These are phyloP conservation scores for Omphaloscelis lunosa DNA, from an alignment of 2,888 invertebrate species.

Conservation along the genomic window DNA sequence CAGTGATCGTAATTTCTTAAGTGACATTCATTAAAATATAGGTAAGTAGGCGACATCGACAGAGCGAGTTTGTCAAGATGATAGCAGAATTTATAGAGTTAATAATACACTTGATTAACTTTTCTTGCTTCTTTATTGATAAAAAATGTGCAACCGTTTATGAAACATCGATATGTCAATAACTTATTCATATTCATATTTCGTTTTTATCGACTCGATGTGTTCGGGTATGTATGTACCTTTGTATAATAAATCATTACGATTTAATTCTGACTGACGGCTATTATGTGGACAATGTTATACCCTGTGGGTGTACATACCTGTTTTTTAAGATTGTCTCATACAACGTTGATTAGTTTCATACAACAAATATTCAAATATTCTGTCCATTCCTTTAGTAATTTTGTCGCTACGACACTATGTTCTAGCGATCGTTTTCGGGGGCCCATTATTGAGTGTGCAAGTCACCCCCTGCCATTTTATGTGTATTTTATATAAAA, in stretches of 20 bases:
- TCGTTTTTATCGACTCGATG: constrained; percentile 17
- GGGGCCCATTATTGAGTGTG: too few relatives aligned
- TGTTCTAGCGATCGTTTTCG: too few relatives aligned
- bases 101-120: constrained; percentile 18
- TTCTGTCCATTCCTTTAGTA: neutral
- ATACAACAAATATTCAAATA: neutral
- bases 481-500: too few relatives aligned
- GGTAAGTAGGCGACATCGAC: constrained; percentile 11
- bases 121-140: constrained; percentile 5
- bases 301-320: neutral
- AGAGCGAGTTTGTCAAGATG: constrained; percentile 36
- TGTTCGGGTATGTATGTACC: neutral
- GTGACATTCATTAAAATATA: constrained; percentile 47
- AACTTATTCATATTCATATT: constrained; percentile 13
- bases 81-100: constrained; percentile 26
- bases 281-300: constrained; percentile 4
- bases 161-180: constrained; percentile 8
- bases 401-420: too few relatives aligned
- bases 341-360: neutral
- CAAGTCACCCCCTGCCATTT: too few relatives aligned
- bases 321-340: neutral
- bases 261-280: constrained; percentile 29
- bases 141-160: constrained; percentile 21
- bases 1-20: constrained; percentile 43
- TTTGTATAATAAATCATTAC: constrained; percentile 24